These are phyloP conservation scores for Poecilia wingei DNA, from an alignment of 2,797 vertebrate genomes.

Conservation along the genomic window DNA sequence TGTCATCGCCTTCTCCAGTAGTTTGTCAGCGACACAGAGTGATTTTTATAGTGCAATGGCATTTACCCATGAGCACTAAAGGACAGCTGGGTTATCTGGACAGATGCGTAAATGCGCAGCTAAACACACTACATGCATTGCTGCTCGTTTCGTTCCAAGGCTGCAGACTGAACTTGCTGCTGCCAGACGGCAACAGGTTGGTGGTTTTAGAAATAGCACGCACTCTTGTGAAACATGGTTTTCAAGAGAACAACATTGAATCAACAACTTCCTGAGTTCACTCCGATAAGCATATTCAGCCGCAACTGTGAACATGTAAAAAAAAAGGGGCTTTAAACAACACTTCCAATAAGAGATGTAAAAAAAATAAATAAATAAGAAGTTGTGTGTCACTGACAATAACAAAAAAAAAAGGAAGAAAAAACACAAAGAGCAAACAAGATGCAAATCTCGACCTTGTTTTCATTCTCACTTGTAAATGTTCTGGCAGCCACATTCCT, in stretches of 20 bases:
- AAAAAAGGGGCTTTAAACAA: slow-evolving; percentile 6
- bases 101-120: slow-evolving; percentile 31
- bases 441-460: slow-evolving; percentile 72
- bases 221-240: slow-evolving; percentile 39
- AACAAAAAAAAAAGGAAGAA: not conserved
- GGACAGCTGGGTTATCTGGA: slow-evolving; percentile 64
- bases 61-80: slow-evolving; percentile 39
- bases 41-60: slow-evolving; percentile 34
- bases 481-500: slow-evolving; percentile 32
- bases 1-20: not conserved
- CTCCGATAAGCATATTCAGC: not conserved
- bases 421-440: slow-evolving; percentile 2
- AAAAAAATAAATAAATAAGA: not conserved
- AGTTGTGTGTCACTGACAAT: slow-evolving; percentile 8
- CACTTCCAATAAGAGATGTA: not conserved
- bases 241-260: slow-evolving; percentile 1
- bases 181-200: slow-evolving; percentile 26
- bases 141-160: slow-evolving; percentile 32
- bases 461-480: slow-evolving; percentile 66
- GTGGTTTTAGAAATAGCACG: slow-evolving; percentile 22
- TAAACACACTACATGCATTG: slow-evolving; percentile 6
- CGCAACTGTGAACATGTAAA: slow-evolving; percentile 4
- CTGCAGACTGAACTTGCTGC: slow-evolving; percentile 10
- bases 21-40: not conserved
- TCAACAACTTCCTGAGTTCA: slow-evolving; percentile 8